Percentiles rank a stretch among this genome's conserved stretches.
These are phyloP conservation scores for Neelides sp. DNA, from an alignment of 1,140 invertebrate genomes.

Conservation along the genomic window DNA sequence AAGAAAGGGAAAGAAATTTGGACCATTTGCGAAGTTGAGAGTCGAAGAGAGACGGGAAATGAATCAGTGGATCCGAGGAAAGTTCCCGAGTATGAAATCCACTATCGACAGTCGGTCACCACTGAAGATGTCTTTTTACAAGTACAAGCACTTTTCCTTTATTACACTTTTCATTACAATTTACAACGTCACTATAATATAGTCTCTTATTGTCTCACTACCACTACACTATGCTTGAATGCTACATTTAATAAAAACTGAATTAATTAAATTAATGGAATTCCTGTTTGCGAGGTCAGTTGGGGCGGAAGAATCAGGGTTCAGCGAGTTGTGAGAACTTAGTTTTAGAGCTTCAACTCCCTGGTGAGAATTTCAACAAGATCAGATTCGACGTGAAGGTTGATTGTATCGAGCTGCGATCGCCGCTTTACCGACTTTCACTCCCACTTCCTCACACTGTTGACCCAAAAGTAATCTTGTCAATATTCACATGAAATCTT, in stretches of 20 bases:
- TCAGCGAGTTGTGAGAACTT: constrained; percentile 76
- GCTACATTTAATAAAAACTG: constrained; percentile 7
- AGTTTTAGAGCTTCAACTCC: constrained; percentile 57
- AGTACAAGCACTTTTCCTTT: constrained; percentile 38
- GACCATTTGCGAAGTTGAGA: constrained; percentile 43
- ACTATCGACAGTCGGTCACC: constrained; percentile 68
- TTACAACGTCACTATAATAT: too few species aligned
- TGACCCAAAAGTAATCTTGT: constrained; percentile 47
- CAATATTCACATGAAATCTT: neutral
- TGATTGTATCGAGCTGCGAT: constrained; percentile 50
- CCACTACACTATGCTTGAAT: neutral
- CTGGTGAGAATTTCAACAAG: constrained; percentile 51
- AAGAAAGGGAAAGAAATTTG: constrained; percentile 50
- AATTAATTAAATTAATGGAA: neutral
- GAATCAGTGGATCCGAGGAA: constrained; percentile 48
- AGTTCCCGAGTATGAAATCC: constrained; percentile 62
- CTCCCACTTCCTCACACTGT: constrained; percentile 64
- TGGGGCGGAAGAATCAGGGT: constrained; percentile 66
- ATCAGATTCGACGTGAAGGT: constrained; percentile 57
- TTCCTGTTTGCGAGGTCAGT: constrained; percentile 40
- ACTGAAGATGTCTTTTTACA: constrained; percentile 75
- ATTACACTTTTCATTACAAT: neutral
- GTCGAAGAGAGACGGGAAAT: constrained; percentile 43
- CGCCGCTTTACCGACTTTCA: constrained; percentile 52
- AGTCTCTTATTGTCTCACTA: constrained; percentile 5